Evolutionary conservation across 2,888 invertebrate genomes (phyloP), one percentile per base, ranked within the genome.

Genomic region (Venusia cambrica): DNA sequence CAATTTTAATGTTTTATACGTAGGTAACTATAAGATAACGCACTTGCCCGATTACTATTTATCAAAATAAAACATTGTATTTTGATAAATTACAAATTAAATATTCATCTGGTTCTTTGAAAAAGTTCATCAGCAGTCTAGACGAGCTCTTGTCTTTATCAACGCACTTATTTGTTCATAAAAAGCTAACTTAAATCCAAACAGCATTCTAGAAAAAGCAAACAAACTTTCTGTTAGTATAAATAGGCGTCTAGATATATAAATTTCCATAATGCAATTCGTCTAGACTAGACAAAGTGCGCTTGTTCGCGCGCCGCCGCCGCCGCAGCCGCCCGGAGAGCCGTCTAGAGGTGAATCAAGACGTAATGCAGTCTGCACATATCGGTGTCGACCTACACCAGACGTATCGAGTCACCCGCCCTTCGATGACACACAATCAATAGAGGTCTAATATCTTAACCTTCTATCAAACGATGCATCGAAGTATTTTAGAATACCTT

Each of bases 201-300:
- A 34, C 25, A 38, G 17, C 21, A 29, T 30, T 37, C 15, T 30
- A 40, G 34, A 36, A 40, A 46, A 45, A 50, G 42, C 39, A 45
- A 48, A 48, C 45, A 44, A 60, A 57, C 56, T 62, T 56, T 61
- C 57, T 48, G 61, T 60, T 60, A 51, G 57, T 64, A 55, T 65
- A 67, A 69, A 69, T 68, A 67, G 62, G 54, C 51, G 64, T 65
- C 68, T 73, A 73, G 64, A 64, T 65, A 59, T 62, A 62, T 69
- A 66, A 64, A 80, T 83, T 81, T 72, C 71, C 78, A 83, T 85
- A 84, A 83, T 84, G 77, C 81, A 83, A 83, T 81, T 80, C 81
- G 83, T 83, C 83, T 83, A 84, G 81, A 80, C 81, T 66, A 71
- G 75, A 69, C 73, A 59, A 66, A 73, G 74, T 74, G 70, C 62